Percentiles rank a stretch among this genome's conserved stretches.
phyloP scores from a whole-genome alignment of 2,113 vertebrate species.

The Gallinago media region DNA sequence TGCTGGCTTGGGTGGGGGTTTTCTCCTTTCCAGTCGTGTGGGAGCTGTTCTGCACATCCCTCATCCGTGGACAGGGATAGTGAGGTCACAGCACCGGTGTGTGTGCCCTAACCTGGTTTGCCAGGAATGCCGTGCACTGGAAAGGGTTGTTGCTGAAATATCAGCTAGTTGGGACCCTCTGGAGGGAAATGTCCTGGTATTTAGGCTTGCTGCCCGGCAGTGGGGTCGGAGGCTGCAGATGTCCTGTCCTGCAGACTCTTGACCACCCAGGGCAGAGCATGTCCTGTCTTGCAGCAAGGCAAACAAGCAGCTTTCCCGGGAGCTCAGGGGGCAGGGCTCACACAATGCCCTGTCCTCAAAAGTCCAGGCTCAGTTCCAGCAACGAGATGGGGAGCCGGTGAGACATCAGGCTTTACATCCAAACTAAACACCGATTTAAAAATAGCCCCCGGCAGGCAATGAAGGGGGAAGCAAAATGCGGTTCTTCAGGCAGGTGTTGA shows the following conservation, averaged over 20 bases:
- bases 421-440: conserved; percentile 1
- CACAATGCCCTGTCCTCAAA: background rate
- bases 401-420: background rate
- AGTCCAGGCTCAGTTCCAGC: background rate
- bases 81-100: rapidly evolving
- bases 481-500: background rate
- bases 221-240: background rate
- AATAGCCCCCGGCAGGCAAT: background rate
- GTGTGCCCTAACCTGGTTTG: too few relatives aligned
- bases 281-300: background rate
- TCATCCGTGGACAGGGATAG: rapidly evolving
- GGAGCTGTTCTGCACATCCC: background rate
- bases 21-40: rapidly evolving
- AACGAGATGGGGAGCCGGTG: background rate
- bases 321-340: background rate
- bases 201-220: background rate
- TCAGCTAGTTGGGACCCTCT: background rate
- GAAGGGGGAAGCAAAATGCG: background rate
- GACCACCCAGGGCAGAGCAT: background rate
- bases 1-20: background rate
- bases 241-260: background rate
- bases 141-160: background rate
- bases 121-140: background rate
- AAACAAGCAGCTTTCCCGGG: background rate
- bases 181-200: background rate